Conservation (phyloP, 2,797 vertebrate species). For the Sparus aurata region DNA sequence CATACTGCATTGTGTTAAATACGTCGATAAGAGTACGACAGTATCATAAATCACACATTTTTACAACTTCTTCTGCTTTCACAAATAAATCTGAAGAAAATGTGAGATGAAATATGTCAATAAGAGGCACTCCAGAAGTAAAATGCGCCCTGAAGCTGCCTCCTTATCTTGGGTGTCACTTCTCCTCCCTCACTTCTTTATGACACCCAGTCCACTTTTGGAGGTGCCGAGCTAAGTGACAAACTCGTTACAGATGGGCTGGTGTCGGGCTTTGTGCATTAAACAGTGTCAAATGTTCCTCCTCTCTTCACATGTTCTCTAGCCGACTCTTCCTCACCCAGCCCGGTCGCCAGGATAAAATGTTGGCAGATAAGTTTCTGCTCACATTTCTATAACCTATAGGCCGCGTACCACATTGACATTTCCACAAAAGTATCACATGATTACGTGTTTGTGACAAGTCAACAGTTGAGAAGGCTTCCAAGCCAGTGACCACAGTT, state of each 20-base stretch:
- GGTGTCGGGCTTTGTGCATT: constrained; percentile 3
- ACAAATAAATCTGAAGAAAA: not conserved
- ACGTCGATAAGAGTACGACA: not conserved
- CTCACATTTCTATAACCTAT: too few species aligned
- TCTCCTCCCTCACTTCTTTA: constrained; percentile 12
- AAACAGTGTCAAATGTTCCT: constrained; percentile 17
- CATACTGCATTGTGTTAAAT: not conserved
- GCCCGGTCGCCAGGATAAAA: too few species aligned
- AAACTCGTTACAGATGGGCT: constrained; percentile 4
- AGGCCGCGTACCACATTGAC: too few species aligned
- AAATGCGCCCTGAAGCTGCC: constrained; percentile 16
- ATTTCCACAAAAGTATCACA: too few species aligned
- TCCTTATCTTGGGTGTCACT: not conserved
- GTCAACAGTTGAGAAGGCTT: too few species aligned
- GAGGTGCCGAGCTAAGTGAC: constrained; percentile 9
- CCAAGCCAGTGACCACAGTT: too few species aligned
- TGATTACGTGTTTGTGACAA: too few species aligned
- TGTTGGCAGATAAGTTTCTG: too few species aligned
- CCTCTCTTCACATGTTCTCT: not conserved
- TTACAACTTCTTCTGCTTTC: not conserved
- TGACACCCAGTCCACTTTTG: not conserved
- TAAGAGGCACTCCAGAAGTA: not conserved
- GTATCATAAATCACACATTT: not conserved
- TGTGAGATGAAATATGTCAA: constrained; percentile 15
- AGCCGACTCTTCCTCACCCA: not conserved